Evolutionary conservation across 2,113 vertebrate species (phyloP).

Genomic region (Sula dactylatra): DNA sequence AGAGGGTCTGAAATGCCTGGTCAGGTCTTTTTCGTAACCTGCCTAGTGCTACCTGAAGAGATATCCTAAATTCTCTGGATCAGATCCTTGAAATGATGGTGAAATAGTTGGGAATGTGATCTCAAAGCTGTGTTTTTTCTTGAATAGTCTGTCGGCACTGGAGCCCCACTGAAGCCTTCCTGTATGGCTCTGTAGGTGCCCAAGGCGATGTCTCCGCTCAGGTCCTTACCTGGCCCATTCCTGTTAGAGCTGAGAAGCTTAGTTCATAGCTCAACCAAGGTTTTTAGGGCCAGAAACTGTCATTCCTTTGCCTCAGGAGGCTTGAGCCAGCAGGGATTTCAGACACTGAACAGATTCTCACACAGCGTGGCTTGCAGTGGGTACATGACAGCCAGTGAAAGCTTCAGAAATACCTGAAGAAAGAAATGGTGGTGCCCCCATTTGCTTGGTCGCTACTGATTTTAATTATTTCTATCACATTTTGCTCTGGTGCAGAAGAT

Average conservation of each 20-base stretch:
- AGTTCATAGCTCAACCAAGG: not conserved
- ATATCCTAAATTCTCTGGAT: not conserved
- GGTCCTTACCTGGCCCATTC: not conserved
- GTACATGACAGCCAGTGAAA: not conserved
- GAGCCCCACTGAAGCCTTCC: not conserved
- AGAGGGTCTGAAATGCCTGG: constrained; percentile 55
- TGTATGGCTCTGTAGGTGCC: not conserved
- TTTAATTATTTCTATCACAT: not conserved
- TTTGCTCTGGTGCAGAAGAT: not conserved
- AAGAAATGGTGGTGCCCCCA: not conserved
- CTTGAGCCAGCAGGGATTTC: not conserved
- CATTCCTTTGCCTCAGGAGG: not conserved
- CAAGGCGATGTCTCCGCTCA: not conserved
- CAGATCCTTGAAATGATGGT: not conserved
- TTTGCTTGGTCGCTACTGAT: not conserved
- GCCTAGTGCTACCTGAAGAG: not conserved
- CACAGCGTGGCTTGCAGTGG: not conserved
- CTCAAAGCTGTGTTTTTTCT: not conserved
- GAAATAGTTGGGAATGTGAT: not conserved
- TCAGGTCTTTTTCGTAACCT: not conserved
- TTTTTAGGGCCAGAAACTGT: not conserved
- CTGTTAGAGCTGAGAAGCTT: not conserved
- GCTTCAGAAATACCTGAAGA: not conserved
- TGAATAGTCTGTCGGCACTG: not conserved
- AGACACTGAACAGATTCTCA: not conserved